Evolutionary conservation across 2,113 vertebrate genomes (phyloP).

Genomic region (Gorsachius goisagi): DNA sequence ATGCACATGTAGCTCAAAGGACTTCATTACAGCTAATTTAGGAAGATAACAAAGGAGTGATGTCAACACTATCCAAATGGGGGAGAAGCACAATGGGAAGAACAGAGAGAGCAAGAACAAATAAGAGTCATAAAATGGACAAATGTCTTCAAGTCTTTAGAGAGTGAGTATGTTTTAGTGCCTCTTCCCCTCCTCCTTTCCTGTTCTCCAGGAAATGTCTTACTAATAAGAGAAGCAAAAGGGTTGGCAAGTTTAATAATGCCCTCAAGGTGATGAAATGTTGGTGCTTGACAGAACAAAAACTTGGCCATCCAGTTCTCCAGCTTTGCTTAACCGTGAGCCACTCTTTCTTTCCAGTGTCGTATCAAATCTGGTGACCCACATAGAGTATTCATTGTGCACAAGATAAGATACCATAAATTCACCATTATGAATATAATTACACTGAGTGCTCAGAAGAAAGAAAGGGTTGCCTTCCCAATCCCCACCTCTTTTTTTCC

Average conservation of each 20-base stretch:
- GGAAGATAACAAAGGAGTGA: conserved; percentile 57
- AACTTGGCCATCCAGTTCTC: conserved; percentile 42
- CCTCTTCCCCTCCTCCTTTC: conserved; percentile 46
- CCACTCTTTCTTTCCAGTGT: background rate
- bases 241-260: conserved; percentile 57
- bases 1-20: conserved; percentile 35
- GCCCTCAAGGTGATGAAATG: conserved; percentile 47
- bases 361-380: conserved; percentile 19
- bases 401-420: conserved; percentile 22
- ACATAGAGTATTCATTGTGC: background rate
- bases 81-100: conserved; percentile 10
- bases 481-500: background rate
- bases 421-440: conserved; percentile 20
- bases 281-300: conserved; percentile 36
- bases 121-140: conserved; percentile 39
- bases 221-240: conserved; percentile 45
- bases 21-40: conserved; percentile 65
- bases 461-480: background rate
- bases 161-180: conserved; percentile 46
- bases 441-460: background rate
- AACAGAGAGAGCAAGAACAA: conserved; percentile 49
- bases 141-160: conserved; percentile 38
- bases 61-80: conserved; percentile 33
- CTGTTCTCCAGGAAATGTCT: conserved; percentile 55
- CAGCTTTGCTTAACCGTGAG: background rate